Base-by-base conservation (phyloP, 2,797 vertebrate genomes). In the Pantherophis alleghaniensis region DNA sequence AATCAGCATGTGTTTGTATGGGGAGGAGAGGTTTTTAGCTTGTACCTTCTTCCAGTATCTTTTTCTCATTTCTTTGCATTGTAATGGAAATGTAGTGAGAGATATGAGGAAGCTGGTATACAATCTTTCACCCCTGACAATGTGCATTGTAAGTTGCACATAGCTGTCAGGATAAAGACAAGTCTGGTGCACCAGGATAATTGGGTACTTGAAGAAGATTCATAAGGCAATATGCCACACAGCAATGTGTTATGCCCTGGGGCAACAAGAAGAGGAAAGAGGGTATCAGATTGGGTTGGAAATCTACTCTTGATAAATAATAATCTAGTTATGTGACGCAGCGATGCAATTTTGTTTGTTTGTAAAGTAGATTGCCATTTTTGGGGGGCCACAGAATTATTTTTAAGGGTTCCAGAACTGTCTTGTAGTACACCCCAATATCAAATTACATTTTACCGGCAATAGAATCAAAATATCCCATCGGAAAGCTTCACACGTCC, bases 151-250 rank as follows among this genome's bases (percentile, higher is more conserved):
- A 0, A 91, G 32, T 92, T 88, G 94, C 96, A 93, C 74, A 24
- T 94, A 95, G 97, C 97, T 98, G 98, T 98, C 97, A 97, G 95
- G 95, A 95, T 95, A 91, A 96, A 97, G 98, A 97, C 97, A 95
- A 93, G 96, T 92, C 94, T 94, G 94, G 95, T 95, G 94, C 95
- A 93, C 96, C 93, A 28, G 94, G 97, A 97, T 98, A 98, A 98
- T 98, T 98, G 97, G 97, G 96, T 97, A 97, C 96, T 98, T 97
- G 97, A 97, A 97, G 97, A 97, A 98, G 98, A 98, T 98, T 98
- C 98, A 97, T 97, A 97, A 96, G 94, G 95, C 97, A 97, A 92
- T 96, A 96, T 96, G 97, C 96, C 96, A 66, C 93, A 55, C 93
- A 93, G 94, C 92, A 90, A 92, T 89, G 28, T 96, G 96, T 96